Conservation (phyloP, 2,888 invertebrate genomes). For the Hypercompe scribonia region DNA sequence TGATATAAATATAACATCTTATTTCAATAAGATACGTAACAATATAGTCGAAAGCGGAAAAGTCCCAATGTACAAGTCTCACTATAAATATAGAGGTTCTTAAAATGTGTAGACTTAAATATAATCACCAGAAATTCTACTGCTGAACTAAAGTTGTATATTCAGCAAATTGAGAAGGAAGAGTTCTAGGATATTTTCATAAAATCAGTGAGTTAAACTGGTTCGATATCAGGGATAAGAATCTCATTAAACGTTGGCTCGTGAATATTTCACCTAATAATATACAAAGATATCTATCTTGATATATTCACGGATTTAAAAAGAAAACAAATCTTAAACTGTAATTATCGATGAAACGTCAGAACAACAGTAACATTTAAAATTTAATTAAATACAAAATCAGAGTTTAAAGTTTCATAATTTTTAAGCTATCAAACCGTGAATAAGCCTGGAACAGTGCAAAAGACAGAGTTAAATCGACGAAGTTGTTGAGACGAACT, state of each 20-base stretch:
- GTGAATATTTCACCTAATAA: neutral
- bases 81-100: neutral
- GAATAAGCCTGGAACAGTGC: conserved; percentile 58
- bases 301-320: neutral
- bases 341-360: conserved; percentile 3
- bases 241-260: neutral
- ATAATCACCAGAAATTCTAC: neutral
- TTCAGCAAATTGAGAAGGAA: too few relatives aligned
- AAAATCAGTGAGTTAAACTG: too few relatives aligned
- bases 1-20: too few relatives aligned
- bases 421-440: conserved; percentile 48
- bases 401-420: conserved; percentile 29
- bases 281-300: neutral
- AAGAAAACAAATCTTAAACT: neutral
- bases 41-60: too few relatives aligned
- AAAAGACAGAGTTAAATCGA: conserved; percentile 69
- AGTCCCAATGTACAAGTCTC: too few relatives aligned
- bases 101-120: neutral
- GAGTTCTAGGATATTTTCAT: too few relatives aligned
- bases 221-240: neutral
- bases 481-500: conserved; percentile 73
- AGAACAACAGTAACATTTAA: conserved; percentile 18
- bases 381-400: conserved; percentile 32
- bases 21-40: too few relatives aligned
- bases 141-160: neutral